Conservation (phyloP, 2,797 vertebrate genomes). For the Epinephelus malabaricus region DNA sequence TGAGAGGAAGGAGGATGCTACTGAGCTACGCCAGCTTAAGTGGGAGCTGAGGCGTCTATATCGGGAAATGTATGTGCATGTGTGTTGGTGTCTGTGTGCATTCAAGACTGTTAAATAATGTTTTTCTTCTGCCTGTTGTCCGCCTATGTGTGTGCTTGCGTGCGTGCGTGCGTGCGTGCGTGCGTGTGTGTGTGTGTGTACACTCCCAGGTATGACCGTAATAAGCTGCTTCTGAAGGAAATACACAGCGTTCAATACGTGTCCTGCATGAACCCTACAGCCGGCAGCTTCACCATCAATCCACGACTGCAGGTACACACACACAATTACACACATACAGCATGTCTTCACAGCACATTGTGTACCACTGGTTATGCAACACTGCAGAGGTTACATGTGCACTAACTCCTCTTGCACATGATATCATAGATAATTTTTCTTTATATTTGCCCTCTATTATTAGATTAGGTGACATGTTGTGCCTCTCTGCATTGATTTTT, state of each 20-base stretch:
- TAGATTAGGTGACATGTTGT: background rate
- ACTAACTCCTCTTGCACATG: constrained; percentile 3
- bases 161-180: constrained; percentile 19
- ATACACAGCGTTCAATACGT: constrained; percentile 94
- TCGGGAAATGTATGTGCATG: constrained; percentile 30
- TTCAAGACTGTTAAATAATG: constrained; percentile 51
- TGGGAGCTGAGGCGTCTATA: constrained; percentile 57
- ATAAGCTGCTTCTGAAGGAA: constrained; percentile 93
- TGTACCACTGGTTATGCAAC: constrained; percentile 43
- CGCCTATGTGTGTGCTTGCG: constrained; percentile 21
- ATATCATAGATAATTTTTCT: constrained; percentile 1
- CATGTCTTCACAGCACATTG: constrained; percentile 11
- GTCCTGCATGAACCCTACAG: constrained; percentile 96
- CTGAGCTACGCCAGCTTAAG: constrained; percentile 69
- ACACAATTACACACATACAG: no score
- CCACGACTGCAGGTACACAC: constrained; percentile 93
- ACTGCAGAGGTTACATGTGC: constrained; percentile 27
- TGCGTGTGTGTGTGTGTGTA: constrained; percentile 21
- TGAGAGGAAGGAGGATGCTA: constrained; percentile 70
- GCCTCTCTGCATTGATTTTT: background rate
- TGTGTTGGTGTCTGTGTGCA: constrained; percentile 26
- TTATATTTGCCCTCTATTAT: background rate
- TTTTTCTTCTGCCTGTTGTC: background rate
- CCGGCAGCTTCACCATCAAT: constrained; percentile 97
- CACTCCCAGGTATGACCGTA: constrained; percentile 93